Percentiles rank a stretch among this genome's conserved stretches.
Conservation (phyloP, 2,888 invertebrate species). For the Patella depressa region DNA sequence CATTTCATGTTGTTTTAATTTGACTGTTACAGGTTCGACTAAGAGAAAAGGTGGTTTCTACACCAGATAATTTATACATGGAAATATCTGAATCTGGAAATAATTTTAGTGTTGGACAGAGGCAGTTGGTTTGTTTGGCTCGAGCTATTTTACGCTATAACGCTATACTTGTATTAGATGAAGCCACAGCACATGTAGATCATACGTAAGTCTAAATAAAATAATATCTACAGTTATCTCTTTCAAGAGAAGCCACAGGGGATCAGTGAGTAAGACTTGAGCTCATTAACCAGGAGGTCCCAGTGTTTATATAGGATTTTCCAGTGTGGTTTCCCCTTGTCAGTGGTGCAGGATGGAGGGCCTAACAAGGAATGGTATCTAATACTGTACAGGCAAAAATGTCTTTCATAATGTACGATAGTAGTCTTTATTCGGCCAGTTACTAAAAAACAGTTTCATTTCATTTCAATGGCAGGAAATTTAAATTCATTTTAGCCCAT, state of each 20-base stretch:
- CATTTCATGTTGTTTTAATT: no score
- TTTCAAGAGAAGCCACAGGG: neutral
- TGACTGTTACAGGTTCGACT: slow-evolving; percentile 46
- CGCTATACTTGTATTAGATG: slow-evolving; percentile 62
- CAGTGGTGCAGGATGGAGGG: no score
- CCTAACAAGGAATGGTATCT: neutral
- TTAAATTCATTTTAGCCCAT: neutral
- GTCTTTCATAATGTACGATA: no score
- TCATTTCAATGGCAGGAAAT: no score
- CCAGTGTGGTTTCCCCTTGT: neutral
- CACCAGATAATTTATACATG: slow-evolving; percentile 49
- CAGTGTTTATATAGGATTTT: neutral
- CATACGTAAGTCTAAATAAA: slow-evolving; percentile 40
- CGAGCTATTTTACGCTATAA: slow-evolving; percentile 56
- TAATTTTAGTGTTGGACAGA: slow-evolving; percentile 51
- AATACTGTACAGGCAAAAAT: neutral
- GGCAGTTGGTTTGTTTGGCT: slow-evolving; percentile 49
- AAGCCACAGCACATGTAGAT: slow-evolving; percentile 66
- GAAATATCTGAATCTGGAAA: slow-evolving; percentile 42
- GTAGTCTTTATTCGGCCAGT: no score
- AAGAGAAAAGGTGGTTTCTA: slow-evolving; percentile 43
- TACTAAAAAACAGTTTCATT: no score
- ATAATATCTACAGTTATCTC: neutral
- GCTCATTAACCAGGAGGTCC: no score
- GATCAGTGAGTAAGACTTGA: no score